These are phyloP conservation scores for Geodia barretti DNA, from an alignment of 37 sponge, comb jelly and placozoan genomes.

Conservation along the genomic window DNA sequence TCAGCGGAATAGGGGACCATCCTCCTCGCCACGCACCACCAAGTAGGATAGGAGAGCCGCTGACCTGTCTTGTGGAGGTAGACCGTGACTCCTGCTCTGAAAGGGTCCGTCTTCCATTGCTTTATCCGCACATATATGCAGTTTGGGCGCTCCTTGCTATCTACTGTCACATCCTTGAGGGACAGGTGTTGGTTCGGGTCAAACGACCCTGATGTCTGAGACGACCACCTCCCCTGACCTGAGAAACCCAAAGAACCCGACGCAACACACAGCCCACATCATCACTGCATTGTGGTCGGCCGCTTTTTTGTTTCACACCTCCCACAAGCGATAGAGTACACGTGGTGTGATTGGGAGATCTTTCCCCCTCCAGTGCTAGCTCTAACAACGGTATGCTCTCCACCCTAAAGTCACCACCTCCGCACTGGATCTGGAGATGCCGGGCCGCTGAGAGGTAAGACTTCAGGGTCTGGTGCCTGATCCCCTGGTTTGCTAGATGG, in stretches of 20 bases:
- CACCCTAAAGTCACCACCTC: conserved; percentile 5
- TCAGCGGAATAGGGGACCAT: conserved; percentile 33
- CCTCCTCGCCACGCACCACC: conserved; percentile 4
- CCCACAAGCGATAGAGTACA: conserved; percentile 27
- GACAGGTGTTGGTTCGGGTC: conserved; percentile 16
- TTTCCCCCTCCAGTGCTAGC: neutral
- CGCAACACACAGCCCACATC: conserved; percentile 45
- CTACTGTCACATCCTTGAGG: conserved; percentile 5
- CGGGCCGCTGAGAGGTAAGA: conserved; percentile 18
- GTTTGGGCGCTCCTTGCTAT: conserved; percentile 5
- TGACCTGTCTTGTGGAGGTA: too few species aligned
- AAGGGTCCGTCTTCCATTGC: conserved; percentile 23
- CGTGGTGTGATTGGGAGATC: conserved; percentile 55
- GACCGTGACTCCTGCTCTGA: conserved; percentile 12
- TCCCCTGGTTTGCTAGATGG: neutral
- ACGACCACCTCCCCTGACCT: conserved; percentile 36
- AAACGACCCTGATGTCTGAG: neutral
- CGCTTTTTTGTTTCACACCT: conserved; percentile 3
- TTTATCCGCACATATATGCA: conserved; percentile 10
- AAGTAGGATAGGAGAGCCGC: conserved; percentile 29
- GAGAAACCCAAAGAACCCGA: conserved; percentile 59
- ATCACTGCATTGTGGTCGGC: neutral
- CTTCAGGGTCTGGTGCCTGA: conserved; percentile 4
- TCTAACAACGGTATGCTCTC: conserved; percentile 4
- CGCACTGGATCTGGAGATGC: conserved; percentile 25